Conservation (phyloP, 2,888 invertebrate genomes). For the Volucella inflata region DNA sequence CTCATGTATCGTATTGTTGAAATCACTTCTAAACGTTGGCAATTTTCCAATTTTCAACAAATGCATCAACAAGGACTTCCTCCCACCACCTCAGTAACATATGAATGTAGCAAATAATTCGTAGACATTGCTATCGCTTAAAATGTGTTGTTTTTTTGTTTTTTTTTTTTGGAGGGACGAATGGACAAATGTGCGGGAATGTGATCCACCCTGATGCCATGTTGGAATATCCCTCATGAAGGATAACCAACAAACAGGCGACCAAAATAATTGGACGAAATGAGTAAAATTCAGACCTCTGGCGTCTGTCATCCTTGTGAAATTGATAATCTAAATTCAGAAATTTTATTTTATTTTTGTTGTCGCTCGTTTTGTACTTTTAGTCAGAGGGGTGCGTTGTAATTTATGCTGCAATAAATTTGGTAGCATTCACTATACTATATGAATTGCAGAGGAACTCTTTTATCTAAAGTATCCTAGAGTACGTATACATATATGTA, state of each 20-base stretch:
- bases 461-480: neutral
- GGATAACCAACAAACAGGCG: constrained; percentile 16
- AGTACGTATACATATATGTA: neutral
- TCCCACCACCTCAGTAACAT: neutral
- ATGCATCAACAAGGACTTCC: constrained; percentile 37
- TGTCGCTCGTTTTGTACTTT: no score
- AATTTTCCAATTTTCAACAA: constrained; percentile 72
- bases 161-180: no score
- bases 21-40: constrained; percentile 66
- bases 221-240: constrained; percentile 44
- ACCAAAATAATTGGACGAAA: constrained; percentile 18
- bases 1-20: constrained; percentile 70
- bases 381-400: neutral
- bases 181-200: no score
- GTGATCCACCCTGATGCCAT: constrained; percentile 12
- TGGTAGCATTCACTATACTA: constrained; percentile 50
- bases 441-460: neutral
- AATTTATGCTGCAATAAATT: constrained; percentile 74
- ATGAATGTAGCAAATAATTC: constrained; percentile 33
- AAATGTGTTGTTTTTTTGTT: constrained; percentile 40
- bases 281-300: constrained; percentile 39
- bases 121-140: constrained; percentile 60
- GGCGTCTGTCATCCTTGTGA: constrained; percentile 52
- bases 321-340: constrained; percentile 72
- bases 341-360: constrained; percentile 31